Conservation (phyloP, 2,888 invertebrate genomes). For the Eupithecia insigniata region DNA sequence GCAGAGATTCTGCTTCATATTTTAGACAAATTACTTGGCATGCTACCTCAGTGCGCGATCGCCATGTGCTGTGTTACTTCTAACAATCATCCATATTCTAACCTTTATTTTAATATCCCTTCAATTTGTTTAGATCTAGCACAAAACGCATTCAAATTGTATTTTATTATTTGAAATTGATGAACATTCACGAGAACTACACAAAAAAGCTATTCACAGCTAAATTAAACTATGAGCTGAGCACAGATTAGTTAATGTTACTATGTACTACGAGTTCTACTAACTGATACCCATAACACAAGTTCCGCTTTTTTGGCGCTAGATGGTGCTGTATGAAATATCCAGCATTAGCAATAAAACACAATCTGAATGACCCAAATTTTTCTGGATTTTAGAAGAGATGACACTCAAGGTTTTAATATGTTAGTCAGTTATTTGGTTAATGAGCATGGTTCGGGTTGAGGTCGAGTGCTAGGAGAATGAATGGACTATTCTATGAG, state of each 20-base stretch:
- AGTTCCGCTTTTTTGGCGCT: neutral
- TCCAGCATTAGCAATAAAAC: neutral
- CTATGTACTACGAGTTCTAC: no score
- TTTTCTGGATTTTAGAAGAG: neutral
- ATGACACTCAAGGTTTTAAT: slow-evolving; percentile 8
- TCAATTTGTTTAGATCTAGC: neutral
- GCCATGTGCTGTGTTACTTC: slow-evolving; percentile 61
- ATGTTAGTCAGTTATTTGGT: slow-evolving; percentile 41
- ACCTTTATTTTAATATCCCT: neutral
- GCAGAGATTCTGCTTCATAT: neutral
- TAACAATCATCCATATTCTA: slow-evolving; percentile 52
- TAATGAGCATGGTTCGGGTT: slow-evolving; percentile 63
- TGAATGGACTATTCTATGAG: slow-evolving; percentile 16
- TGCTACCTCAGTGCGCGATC: slow-evolving; percentile 26
- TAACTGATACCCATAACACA: neutral
- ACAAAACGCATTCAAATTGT: neutral
- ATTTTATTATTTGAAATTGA: neutral
- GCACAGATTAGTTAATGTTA: no score
- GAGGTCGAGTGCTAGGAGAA: slow-evolving; percentile 30
- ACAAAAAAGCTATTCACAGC: neutral
- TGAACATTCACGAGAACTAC: neutral
- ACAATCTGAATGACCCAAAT: neutral
- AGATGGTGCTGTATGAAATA: neutral
- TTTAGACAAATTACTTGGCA: slow-evolving; percentile 1
- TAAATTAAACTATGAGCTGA: neutral